Evolutionary conservation across 2,797 vertebrate genomes (phyloP), one percentile per base, ranked within the genome.

Genomic region (Momotus momota): DNA sequence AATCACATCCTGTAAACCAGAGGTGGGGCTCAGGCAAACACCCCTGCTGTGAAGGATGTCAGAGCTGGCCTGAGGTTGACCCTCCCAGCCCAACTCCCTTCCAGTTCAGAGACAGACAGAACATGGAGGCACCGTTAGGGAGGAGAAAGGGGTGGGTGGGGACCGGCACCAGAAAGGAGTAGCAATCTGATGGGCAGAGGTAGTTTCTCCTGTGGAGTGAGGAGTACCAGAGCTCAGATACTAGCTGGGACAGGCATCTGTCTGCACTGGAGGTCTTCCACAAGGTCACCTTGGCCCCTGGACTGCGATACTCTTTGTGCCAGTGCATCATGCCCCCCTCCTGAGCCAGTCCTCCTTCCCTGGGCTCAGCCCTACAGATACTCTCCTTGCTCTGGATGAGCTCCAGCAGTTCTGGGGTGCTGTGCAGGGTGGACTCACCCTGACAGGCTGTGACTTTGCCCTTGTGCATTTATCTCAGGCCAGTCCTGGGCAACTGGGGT

Each of bases 1-100:
- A 94, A 96, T 94, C 88, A 95, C 83, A 95, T 94, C 94, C 94
- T 0, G n/a, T 92, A 96, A 96, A 93, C 0, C 86, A 93, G 90
- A 92, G 94, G 93, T 96, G 96, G 90, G 94, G 94, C 94, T 77
- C 46, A 2, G 88, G 81, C 81, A 79, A 80, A 77, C 83, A 40
- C 84, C 78, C 92, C 71, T 1, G 3, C 90, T 51, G 43, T 0
- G 31, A 43, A 55, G 46, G 86, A 85, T 62, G 71, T 66, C 89
- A 86, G 86, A 80, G 74, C 74, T 94, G 88, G 46, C 77, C 88
- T 12, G 18, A 31, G 57, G n/a, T 2, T 91, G 73, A 86, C 85
- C 77, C 38, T 49, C 15, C 8, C 31, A 84, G 69, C 26, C 10
- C 45, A 69, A 15, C 60, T 95, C 82, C 54, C 16, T 61, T 19